These are phyloP conservation scores for Carcinoscorpius rotundicauda DNA, from an alignment of 1,140 invertebrate species.

Conservation along the genomic window DNA sequence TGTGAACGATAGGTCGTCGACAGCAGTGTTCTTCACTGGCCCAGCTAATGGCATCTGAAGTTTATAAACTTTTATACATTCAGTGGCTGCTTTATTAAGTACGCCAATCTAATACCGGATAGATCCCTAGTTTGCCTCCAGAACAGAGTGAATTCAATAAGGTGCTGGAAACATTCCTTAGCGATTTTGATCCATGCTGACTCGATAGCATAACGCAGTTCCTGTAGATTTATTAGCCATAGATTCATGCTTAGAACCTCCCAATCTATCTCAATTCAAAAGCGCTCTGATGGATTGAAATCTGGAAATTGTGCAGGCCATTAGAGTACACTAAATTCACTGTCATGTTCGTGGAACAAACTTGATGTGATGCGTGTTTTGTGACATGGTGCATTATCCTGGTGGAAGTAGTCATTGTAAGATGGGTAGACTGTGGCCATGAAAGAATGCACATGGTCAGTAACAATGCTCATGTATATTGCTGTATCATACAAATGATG, in stretches of 20 bases:
- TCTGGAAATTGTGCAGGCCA: constrained; percentile 1
- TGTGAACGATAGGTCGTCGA: too few relatives aligned
- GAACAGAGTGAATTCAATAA: too few relatives aligned
- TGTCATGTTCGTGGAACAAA: constrained; percentile 3
- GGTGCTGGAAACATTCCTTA: not conserved
- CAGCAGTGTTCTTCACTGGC: too few relatives aligned
- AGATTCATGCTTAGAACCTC: constrained; percentile 4
- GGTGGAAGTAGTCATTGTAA: not conserved
- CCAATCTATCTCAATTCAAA: not conserved
- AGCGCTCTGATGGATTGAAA: not conserved
- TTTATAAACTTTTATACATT: too few relatives aligned
- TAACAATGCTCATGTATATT: not conserved
- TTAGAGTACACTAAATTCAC: too few relatives aligned
- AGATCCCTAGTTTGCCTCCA: too few relatives aligned
- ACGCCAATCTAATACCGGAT: too few relatives aligned
- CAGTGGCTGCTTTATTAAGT: too few relatives aligned
- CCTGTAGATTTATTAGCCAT: not conserved
- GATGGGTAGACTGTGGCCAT: constrained; percentile 4
- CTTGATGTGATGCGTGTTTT: not conserved
- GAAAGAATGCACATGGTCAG: constrained; percentile 6
- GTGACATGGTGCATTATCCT: constrained; percentile 7
- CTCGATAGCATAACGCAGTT: not conserved
- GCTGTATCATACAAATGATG: not conserved
- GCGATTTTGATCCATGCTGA: constrained; percentile 2
- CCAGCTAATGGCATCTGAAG: too few relatives aligned